Percentiles rank a stretch among this genome's conserved stretches.
phyloP scores from a whole-genome alignment of 2,888 invertebrate species.

The Chymomyza amoena region DNA sequence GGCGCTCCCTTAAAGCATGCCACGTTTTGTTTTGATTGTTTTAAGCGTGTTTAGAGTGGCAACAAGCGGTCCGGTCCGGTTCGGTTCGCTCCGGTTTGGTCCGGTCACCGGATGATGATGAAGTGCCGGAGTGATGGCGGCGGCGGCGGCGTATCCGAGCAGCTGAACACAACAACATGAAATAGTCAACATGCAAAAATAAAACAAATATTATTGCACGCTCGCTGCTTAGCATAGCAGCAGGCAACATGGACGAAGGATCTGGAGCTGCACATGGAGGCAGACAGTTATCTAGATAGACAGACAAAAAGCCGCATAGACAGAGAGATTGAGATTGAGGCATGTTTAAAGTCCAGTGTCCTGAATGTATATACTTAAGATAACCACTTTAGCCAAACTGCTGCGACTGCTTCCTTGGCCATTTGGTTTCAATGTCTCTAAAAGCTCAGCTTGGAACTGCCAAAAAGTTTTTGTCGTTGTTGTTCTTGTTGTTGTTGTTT shows the following conservation, averaged over 20 bases:
- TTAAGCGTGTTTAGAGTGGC: conserved; percentile 28
- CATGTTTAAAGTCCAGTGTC: background rate
- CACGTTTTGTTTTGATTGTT: conserved; percentile 38
- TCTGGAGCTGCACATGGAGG: no score
- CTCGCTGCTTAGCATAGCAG: background rate
- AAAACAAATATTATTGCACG: conserved; percentile 1
- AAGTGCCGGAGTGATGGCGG: background rate
- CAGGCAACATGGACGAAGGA: no score
- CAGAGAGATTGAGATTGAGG: background rate
- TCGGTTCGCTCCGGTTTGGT: background rate
- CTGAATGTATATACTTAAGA: background rate
- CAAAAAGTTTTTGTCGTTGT: background rate
- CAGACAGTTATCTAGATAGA: no score
- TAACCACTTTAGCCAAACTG: background rate
- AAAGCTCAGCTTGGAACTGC: background rate
- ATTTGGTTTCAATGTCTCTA: background rate
- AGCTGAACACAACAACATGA: background rate
- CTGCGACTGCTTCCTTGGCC: background rate
- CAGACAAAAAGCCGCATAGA: no score
- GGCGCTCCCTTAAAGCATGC: background rate
- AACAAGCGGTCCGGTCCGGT: background rate
- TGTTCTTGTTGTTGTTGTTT: background rate
- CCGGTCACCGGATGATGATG: background rate
- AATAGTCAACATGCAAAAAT: background rate
- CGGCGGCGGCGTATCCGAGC: background rate